These are phyloP conservation scores for Arrhamphus sclerolepis DNA, from an alignment of 2,797 vertebrate genomes.

Conservation along the genomic window DNA sequence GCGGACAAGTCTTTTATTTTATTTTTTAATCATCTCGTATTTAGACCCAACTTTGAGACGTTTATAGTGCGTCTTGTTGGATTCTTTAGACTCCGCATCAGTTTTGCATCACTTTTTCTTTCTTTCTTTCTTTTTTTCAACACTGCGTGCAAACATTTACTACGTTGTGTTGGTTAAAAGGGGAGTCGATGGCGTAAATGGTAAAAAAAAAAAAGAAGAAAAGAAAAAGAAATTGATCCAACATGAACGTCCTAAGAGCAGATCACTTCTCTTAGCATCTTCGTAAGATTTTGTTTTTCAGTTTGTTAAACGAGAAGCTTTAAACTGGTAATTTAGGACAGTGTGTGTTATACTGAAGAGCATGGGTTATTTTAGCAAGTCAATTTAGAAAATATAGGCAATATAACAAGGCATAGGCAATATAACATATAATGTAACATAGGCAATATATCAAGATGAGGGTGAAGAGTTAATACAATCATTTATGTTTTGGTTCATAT, in stretches of 20 bases:
- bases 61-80: not conserved
- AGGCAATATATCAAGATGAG: too few relatives aligned
- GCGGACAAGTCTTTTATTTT: constrained; percentile 28
- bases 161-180: not conserved
- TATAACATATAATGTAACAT: too few relatives aligned
- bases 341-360: constrained; percentile 6
- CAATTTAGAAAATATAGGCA: not conserved
- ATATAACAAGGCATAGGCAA: too few relatives aligned
- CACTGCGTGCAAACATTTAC: not conserved
- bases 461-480: not conserved
- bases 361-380: not conserved
- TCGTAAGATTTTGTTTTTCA: too few relatives aligned
- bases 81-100: constrained; percentile 13
- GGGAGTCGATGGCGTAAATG: not conserved
- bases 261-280: too few relatives aligned
- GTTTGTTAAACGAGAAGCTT: not conserved
- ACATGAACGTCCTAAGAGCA: too few relatives aligned
- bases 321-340: constrained; percentile 25
- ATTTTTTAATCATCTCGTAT: too few relatives aligned
- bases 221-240: not conserved
- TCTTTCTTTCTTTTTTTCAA: constrained; percentile 9
- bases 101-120: constrained; percentile 60
- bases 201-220: too few relatives aligned
- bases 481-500: not conserved
- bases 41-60: constrained; percentile 52